A percentile compares a stretch with the other conserved stretches of the same genome.
phyloP scores from a whole-genome alignment of 2,113 vertebrate species.

The Eulemur macaco region DNA sequence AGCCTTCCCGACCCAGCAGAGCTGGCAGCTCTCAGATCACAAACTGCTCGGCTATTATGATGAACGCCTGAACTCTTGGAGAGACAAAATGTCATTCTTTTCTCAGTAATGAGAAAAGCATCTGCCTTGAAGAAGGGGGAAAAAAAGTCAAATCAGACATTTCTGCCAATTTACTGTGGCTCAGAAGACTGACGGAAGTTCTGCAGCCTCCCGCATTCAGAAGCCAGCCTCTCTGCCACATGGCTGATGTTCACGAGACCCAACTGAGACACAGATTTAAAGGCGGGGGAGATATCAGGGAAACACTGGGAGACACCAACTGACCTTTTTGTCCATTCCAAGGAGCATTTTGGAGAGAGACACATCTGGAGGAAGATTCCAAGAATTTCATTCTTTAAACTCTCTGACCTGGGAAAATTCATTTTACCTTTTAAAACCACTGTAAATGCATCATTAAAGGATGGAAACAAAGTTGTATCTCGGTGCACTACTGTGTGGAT shows the following conservation, averaged over 20 bases:
- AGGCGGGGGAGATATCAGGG: not conserved
- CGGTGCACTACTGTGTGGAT: not conserved
- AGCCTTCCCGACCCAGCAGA: accelerated
- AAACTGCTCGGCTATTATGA: not conserved
- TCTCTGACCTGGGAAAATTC: not conserved
- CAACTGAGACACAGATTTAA: not conserved
- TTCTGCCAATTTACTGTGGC: conserved; percentile 53
- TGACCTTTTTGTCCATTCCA: not conserved
- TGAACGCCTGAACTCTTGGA: not conserved
- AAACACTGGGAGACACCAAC: not conserved
- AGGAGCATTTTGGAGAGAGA: not conserved
- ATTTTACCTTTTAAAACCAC: not conserved
- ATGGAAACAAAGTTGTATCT: not conserved
- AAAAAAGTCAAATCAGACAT: conserved; percentile 57
- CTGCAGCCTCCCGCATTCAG: not conserved
- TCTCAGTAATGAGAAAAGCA: conserved; percentile 48
- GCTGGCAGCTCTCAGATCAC: not conserved
- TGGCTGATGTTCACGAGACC: not conserved
- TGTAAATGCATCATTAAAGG: not conserved
- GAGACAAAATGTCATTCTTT: conserved; percentile 61
- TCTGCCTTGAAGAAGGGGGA: conserved; percentile 47
- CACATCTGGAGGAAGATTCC: not conserved
- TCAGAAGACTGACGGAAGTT: not conserved
- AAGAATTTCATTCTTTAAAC: not conserved
- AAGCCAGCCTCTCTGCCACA: not conserved